Evolutionary conservation across 2,113 vertebrate species (phyloP).

Genomic region (Cyanoderma ruficeps): DNA sequence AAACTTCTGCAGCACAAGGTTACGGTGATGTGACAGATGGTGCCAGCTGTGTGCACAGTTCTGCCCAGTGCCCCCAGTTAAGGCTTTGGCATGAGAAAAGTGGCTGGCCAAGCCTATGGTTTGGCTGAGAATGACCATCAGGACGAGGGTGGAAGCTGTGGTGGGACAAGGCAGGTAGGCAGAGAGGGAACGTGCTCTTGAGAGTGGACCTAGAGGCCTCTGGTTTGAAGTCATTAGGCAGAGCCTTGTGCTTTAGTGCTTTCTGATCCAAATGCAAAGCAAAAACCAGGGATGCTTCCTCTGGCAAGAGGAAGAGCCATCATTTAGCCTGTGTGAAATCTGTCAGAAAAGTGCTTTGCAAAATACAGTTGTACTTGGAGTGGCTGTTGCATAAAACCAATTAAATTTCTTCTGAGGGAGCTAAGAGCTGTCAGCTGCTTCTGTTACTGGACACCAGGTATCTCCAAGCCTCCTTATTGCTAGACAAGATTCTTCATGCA

Average conservation of each 20-base stretch:
- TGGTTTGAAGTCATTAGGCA: not conserved
- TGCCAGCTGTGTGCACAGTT: not conserved
- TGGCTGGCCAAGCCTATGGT: fast-evolving
- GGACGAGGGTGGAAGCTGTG: not conserved
- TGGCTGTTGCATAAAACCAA: not conserved
- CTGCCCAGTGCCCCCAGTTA: fast-evolving
- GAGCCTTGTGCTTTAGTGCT: not conserved
- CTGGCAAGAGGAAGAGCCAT: not conserved
- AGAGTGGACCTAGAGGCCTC: not conserved
- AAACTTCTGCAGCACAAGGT: not conserved
- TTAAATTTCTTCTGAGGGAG: not conserved
- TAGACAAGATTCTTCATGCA: not conserved
- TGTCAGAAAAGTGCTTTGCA: not conserved
- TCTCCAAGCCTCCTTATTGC: not conserved
- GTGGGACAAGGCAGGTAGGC: not conserved
- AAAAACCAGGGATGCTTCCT: not conserved
- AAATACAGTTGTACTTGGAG: not conserved
- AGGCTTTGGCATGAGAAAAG: not conserved
- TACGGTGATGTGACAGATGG: fast-evolving
- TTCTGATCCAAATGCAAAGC: not conserved
- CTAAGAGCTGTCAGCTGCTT: not conserved
- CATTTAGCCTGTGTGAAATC: not conserved
- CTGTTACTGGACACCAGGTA: not conserved
- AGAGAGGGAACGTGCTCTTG: fast-evolving
- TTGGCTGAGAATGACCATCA: not conserved